Evolutionary conservation across 2,113 vertebrate species (phyloP), one percentile per base, ranked within the genome.

Genomic region (Polypterus bichir): DNA sequence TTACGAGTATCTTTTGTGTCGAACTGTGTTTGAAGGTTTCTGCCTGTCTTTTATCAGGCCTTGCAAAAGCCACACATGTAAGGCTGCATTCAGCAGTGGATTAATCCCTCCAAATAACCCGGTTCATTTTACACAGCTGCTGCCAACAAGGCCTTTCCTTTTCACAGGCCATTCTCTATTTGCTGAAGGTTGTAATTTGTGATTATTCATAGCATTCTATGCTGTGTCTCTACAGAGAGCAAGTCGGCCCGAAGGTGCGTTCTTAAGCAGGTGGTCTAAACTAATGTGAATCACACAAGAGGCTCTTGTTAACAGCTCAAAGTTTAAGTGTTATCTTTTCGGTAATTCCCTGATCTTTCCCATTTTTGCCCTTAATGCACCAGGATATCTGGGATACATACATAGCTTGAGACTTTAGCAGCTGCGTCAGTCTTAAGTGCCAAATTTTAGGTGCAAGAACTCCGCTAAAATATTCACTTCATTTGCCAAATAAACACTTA

Each of bases 51-150:
- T 89, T 85, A 88, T 86, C 80, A 84, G 71, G 70, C 45, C 59
- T 66, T 73, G 81, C 81, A 77, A 89, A 86, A 90, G 78, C 81
- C 77, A 65, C 72, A 74, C 74, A 90, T 89, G 78, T 83, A 88
- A 82, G 74, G 76, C 75, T 72, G 82, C 83, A 88, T 90, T 92
- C 86, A 90, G 79, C 73, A 76, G 75, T 74, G 79, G 83, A 92
- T 90, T 92, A 92, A 78, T 81, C 73, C 68, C 78, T 68, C 64
- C 80, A 85, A 86, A 88, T 90, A 82, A 81, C 80, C 83, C 81
- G 79, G 82, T 88, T 93, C 82, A 71, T 69, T 72, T 92, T 92
- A 89, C 81, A 66, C 47, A 67, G 74, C 75, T 56, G 64, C 80
- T 88, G 90, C 86, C 85, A 88, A 86, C 45, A 61, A 72, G 74